Conservation (phyloP, 2,113 vertebrate species). For the Formicarius rufipectus region DNA sequence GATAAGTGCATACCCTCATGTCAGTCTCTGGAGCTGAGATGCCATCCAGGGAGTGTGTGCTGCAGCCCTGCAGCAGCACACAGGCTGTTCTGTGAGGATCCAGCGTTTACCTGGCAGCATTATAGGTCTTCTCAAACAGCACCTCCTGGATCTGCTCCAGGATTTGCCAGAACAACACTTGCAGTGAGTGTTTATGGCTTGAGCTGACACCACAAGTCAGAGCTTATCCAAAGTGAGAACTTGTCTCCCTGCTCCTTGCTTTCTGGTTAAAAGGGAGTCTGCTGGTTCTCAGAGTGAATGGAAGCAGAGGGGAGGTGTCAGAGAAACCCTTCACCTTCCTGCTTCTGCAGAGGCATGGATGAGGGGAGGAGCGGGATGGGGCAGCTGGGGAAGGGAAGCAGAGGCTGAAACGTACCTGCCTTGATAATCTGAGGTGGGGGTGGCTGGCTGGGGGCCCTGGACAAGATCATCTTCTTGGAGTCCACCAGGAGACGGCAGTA, state of each 20-base stretch:
- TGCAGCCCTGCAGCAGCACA: background rate
- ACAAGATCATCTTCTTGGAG: constrained; percentile 92
- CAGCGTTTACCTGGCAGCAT: background rate
- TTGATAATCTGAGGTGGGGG: constrained; percentile 88
- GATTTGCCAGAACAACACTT: background rate
- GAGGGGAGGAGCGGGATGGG: background rate
- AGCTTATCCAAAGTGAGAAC: background rate
- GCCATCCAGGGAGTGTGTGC: background rate
- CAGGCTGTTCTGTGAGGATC: background rate
- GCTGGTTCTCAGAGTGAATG: background rate
- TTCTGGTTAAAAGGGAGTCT: background rate
- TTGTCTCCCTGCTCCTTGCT: background rate
- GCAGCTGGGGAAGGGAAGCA: constrained; percentile 11
- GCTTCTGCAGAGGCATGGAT: background rate
- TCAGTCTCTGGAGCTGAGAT: fast-evolving
- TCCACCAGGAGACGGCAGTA: constrained; percentile 98
- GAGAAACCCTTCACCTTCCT: background rate
- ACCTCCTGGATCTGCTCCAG: background rate
- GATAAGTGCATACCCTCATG: background rate
- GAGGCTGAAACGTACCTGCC: constrained; percentile 91
- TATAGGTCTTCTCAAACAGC: background rate
- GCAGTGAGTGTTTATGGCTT: background rate
- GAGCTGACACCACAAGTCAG: background rate
- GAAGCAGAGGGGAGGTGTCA: background rate
- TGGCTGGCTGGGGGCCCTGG: constrained; percentile 82